Conservation (phyloP, 30 jellyfish, hydroid and myxozoan species). For the Morbakka virulenta region DNA sequence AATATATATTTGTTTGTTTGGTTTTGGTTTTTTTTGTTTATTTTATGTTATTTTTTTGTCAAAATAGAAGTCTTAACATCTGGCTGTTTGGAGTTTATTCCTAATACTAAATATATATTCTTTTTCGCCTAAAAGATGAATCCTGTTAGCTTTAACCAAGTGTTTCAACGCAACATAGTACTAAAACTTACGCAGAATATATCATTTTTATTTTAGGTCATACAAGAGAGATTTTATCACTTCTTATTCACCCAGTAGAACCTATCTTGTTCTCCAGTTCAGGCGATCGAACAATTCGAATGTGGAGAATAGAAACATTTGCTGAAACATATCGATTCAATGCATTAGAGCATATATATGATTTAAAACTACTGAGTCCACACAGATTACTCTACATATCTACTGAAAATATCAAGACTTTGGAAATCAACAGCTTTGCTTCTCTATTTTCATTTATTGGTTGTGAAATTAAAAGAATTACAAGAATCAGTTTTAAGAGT, state of each 20-base stretch:
- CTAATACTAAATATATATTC: too few species aligned
- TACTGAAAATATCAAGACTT: slow-evolving; percentile 14
- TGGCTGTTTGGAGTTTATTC: too few species aligned
- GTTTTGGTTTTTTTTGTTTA: too few species aligned
- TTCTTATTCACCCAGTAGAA: slow-evolving; percentile 48
- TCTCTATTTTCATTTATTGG: slow-evolving; percentile 70
- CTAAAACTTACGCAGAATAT: too few species aligned
- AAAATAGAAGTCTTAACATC: too few species aligned
- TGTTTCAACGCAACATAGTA: neutral
- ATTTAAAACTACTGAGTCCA: slow-evolving; percentile 27
- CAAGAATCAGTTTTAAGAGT: slow-evolving; percentile 9
- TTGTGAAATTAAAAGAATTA: slow-evolving; percentile 26
- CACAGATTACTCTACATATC: slow-evolving; percentile 57
- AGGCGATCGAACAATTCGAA: slow-evolving; percentile 78
- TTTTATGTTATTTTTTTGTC: too few species aligned
- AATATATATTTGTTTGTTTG: too few species aligned
- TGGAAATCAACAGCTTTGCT: slow-evolving; percentile 62
- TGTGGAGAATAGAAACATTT: slow-evolving; percentile 92
- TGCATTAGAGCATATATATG: slow-evolving; percentile 49
- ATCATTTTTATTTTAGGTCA: slow-evolving; percentile 52
- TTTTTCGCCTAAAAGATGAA: too few species aligned
- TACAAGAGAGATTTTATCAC: slow-evolving; percentile 26
- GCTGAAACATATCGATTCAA: slow-evolving; percentile 73
- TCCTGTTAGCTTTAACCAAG: too few species aligned
- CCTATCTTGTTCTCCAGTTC: slow-evolving; percentile 74